Percentiles rank a stretch among this genome's conserved stretches.
Evolutionary conservation across 2,113 vertebrate genomes (phyloP).

Genomic region (Macaca mulatta): DNA sequence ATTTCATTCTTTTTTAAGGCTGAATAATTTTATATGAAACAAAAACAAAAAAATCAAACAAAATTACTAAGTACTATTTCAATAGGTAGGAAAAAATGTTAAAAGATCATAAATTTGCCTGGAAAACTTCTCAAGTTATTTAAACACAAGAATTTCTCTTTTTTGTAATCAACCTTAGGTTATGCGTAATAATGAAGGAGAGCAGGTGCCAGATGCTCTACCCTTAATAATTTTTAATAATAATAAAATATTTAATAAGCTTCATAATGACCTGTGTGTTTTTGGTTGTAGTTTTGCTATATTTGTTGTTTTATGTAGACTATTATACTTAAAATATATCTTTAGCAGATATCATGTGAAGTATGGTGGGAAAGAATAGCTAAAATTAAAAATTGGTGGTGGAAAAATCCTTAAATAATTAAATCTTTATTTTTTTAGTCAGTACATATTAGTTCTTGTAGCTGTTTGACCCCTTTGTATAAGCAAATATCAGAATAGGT

Average conservation of each 20-base stretch:
- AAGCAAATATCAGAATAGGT: background rate
- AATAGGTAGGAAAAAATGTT: background rate
- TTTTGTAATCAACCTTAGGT: background rate
- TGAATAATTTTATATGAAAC: no score
- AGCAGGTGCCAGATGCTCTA: background rate
- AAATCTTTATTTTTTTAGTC: slow-evolving; percentile 2
- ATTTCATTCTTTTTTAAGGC: no score
- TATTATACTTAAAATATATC: slow-evolving; percentile 21
- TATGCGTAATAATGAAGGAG: background rate
- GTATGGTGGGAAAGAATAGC: background rate
- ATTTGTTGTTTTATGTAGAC: slow-evolving; percentile 5
- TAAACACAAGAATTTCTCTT: background rate
- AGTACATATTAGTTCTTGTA: background rate
- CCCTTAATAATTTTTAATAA: background rate
- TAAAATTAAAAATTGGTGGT: background rate
- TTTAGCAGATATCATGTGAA: background rate
- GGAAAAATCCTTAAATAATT: background rate
- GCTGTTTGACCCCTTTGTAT: background rate
- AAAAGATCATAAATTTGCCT: background rate
- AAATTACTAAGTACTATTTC: background rate
- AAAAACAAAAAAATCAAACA: no score
- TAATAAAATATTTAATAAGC: background rate
- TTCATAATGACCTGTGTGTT: background rate
- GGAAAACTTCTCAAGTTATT: background rate
- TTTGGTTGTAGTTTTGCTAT: slow-evolving; percentile 2